Conservation (phyloP, 2,888 invertebrate species). For the Lasioglossum oenotherae region DNA sequence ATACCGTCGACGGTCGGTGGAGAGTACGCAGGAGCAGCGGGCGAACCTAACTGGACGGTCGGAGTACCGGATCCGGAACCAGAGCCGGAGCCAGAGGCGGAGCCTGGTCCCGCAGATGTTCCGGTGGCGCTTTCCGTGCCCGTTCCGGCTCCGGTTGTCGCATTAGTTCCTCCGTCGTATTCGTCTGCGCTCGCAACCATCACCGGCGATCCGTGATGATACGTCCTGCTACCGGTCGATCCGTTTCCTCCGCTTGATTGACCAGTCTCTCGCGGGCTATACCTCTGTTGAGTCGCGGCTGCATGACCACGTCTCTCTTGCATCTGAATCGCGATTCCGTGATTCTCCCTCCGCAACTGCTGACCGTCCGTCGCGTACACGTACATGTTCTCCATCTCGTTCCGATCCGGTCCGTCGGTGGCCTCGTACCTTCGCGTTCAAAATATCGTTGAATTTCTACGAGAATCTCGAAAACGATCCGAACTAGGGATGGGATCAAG, state of each 20-base stretch:
- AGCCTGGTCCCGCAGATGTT: neutral
- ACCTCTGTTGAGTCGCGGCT: constrained; percentile 62
- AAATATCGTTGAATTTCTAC: neutral
- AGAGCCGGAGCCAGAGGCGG: neutral
- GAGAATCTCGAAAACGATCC: neutral
- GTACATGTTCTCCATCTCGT: constrained; percentile 76
- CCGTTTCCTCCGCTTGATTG: constrained; percentile 34
- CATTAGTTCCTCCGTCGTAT: constrained; percentile 73
- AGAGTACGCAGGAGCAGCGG: constrained; percentile 81
- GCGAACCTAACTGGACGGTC: constrained; percentile 84
- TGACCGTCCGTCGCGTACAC: constrained; percentile 74
- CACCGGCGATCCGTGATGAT: constrained; percentile 59
- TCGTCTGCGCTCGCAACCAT: constrained; percentile 72
- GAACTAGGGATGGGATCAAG: too few relatives aligned
- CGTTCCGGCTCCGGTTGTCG: neutral
- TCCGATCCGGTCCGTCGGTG: constrained; percentile 75
- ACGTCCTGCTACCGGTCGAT: constrained; percentile 1
- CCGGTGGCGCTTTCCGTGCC: neutral
- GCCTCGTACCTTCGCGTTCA: constrained; percentile 76
- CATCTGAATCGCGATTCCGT: constrained; percentile 72
- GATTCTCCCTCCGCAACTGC: constrained; percentile 74
- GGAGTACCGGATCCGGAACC: neutral
- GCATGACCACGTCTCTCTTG: constrained; percentile 72
- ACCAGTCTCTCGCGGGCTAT: constrained; percentile 76
- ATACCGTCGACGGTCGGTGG: constrained; percentile 80